Evolutionary conservation across 2,797 vertebrate species (phyloP).

Genomic region (Mycteria americana): DNA sequence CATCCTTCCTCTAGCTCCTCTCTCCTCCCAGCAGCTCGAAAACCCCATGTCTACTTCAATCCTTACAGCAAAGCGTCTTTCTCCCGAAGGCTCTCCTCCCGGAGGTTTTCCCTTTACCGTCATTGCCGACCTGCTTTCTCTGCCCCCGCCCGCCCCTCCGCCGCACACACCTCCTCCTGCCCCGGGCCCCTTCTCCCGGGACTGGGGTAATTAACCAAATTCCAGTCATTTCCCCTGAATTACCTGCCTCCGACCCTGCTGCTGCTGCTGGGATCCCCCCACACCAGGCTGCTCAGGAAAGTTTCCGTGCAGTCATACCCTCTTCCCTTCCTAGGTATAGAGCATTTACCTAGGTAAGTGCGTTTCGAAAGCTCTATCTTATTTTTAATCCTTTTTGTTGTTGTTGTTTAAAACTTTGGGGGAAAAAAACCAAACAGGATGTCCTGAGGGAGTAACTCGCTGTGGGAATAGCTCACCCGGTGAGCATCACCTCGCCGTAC

Average conservation of each 20-base stretch:
- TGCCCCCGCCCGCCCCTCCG: neutral
- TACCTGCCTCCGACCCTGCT: neutral
- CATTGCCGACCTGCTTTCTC: neutral
- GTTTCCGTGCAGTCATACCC: slow-evolving; percentile 50
- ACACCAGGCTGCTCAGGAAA: slow-evolving; percentile 35
- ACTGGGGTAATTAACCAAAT: neutral
- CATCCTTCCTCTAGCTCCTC: neutral
- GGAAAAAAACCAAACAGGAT: neutral
- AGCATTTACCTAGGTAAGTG: slow-evolving; percentile 30
- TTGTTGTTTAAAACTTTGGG: neutral
- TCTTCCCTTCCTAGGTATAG: neutral
- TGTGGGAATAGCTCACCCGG: neutral
- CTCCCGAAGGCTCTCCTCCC: neutral
- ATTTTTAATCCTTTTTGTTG: neutral
- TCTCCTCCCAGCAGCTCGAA: neutral
- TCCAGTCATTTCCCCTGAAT: neutral
- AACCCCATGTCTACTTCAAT: neutral
- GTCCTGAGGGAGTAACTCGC: neutral
- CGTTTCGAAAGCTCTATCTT: neutral
- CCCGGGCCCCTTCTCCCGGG: neutral
- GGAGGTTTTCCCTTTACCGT: neutral
- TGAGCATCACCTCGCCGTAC: neutral
- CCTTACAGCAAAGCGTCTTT: neutral
- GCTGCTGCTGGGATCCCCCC: slow-evolving; percentile 18
- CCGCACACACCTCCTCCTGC: neutral